These are phyloP conservation scores for Calameuta pallipes DNA, from an alignment of 2,888 invertebrate species.

Conservation along the genomic window DNA sequence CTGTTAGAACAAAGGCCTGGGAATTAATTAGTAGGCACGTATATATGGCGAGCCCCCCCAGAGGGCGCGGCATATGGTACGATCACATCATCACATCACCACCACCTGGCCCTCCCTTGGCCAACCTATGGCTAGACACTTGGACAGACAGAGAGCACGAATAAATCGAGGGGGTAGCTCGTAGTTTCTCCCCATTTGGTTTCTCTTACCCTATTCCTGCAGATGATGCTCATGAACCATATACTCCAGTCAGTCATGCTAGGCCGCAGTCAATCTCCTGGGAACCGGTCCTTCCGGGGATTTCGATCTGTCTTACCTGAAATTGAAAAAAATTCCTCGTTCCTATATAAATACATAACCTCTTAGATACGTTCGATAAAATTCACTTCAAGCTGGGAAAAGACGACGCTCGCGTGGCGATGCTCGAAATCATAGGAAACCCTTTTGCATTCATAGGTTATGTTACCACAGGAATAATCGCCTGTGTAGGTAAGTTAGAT, in stretches of 20 bases:
- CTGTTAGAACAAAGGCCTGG: constrained; percentile 60
- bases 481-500: background rate
- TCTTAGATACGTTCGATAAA: background rate
- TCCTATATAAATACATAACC: background rate
- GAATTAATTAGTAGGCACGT: constrained; percentile 61
- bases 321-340: background rate
- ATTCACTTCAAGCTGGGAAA: constrained; percentile 6
- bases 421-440: background rate
- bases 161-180: constrained; percentile 11
- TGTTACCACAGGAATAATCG: background rate
- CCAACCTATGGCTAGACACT: constrained; percentile 9
- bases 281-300: background rate
- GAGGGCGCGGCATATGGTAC: constrained; percentile 60
- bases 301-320: background rate
- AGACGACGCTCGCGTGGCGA: constrained; percentile 18
- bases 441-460: constrained; percentile 17
- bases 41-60: constrained; percentile 46
- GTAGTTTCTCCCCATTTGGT: background rate
- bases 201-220: constrained; percentile 12
- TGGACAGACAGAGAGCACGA: constrained; percentile 1
- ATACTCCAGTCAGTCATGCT: background rate
- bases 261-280: constrained; percentile 12
- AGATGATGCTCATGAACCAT: constrained; percentile 20
- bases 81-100: constrained; percentile 61
- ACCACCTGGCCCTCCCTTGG: constrained; percentile 50